Percentiles rank a stretch among this genome's conserved stretches.
Conservation (phyloP, 2,797 vertebrate species). For the Coccyzus lansbergi region DNA sequence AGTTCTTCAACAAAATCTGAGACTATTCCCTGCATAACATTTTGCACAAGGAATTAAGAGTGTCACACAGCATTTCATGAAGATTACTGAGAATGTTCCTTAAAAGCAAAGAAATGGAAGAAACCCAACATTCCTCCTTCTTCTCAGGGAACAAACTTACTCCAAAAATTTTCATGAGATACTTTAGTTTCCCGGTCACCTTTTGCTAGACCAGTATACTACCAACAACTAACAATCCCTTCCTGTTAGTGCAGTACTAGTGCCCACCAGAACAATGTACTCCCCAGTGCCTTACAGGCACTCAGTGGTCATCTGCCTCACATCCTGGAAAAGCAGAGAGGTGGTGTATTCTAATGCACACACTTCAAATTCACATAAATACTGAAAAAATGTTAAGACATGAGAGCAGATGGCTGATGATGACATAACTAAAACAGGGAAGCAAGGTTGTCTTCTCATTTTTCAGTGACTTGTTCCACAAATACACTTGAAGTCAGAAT, state of each 20-base stretch:
- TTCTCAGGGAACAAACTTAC: background rate
- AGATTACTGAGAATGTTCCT: background rate
- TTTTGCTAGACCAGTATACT: background rate
- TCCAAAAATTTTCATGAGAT: background rate
- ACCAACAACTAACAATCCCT: background rate
- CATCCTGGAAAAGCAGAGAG: background rate
- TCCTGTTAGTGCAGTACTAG: background rate
- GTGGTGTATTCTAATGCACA: background rate
- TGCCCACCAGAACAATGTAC: background rate
- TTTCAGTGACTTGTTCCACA: background rate
- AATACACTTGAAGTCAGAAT: background rate
- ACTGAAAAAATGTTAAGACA: background rate
- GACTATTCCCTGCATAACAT: background rate
- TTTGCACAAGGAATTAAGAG: background rate
- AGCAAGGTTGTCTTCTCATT: background rate
- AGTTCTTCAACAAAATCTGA: background rate
- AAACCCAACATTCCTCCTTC: background rate
- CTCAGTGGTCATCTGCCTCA: background rate
- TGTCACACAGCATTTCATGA: background rate
- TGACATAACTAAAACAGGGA: background rate
- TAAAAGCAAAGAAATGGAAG: background rate
- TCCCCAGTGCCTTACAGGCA: background rate
- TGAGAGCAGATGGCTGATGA: background rate
- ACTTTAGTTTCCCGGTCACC: background rate
- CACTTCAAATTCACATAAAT: background rate